Percentiles rank a stretch among this genome's conserved stretches.
Evolutionary conservation across 2,797 vertebrate species (phyloP).

Genomic region (Calcarius lapponicus): DNA sequence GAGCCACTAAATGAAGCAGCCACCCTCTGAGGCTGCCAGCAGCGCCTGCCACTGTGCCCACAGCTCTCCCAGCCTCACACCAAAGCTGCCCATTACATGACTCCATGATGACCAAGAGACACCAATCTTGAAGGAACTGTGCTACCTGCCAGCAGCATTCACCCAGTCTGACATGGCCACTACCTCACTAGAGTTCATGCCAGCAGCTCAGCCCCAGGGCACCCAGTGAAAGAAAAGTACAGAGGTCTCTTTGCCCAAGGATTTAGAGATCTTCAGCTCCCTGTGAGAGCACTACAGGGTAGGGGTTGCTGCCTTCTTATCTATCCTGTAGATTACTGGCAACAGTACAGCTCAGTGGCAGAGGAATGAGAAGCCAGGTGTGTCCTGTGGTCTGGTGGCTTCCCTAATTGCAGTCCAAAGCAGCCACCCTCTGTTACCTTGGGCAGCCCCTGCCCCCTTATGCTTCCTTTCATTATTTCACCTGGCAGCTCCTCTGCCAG

Average conservation of each 20-base stretch:
- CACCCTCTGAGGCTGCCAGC: not conserved
- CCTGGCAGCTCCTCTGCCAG: not conserved
- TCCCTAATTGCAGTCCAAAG: not conserved
- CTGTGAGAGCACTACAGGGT: too few species aligned
- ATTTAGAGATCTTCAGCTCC: not conserved
- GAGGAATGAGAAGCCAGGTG: not conserved
- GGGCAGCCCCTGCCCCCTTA: not conserved
- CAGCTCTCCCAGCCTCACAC: not conserved
- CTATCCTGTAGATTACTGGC: not conserved
- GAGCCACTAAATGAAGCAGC: not conserved
- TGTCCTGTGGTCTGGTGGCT: not conserved
- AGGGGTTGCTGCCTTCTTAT: not conserved
- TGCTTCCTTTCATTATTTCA: not conserved
- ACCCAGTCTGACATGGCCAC: too few species aligned
- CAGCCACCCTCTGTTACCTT: not conserved
- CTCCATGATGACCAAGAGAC: not conserved
- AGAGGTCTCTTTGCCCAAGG: not conserved
- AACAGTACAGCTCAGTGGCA: not conserved
- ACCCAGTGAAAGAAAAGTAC: not conserved
- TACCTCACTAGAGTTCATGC: not conserved
- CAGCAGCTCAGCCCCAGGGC: not conserved
- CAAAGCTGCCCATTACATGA: not conserved
- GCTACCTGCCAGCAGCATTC: not conserved
- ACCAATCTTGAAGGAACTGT: too few species aligned
- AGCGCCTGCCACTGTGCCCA: too few species aligned